These are phyloP conservation scores for Ophion costatus DNA, from an alignment of 2,888 invertebrate genomes.

Conservation along the genomic window DNA sequence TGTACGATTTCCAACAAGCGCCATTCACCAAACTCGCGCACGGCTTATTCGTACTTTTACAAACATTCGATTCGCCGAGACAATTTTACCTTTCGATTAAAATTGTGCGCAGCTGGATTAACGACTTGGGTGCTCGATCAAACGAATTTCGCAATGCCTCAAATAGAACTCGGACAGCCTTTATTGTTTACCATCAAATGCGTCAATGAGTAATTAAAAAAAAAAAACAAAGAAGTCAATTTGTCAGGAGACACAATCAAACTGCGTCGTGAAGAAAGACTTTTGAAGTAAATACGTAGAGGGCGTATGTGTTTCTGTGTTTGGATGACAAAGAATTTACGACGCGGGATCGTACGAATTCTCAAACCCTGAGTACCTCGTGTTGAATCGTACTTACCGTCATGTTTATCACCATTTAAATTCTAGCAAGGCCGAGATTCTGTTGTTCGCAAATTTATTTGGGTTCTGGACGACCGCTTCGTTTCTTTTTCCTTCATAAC, in stretches of 20 bases:
- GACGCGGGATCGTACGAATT: constrained; percentile 45
- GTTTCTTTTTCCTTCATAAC: not conserved
- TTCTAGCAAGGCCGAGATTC: constrained; percentile 34
- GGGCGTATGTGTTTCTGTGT: not conserved
- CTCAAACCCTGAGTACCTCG: constrained; percentile 15
- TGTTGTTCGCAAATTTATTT: constrained; percentile 34
- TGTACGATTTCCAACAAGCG: not conserved
- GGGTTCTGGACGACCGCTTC: constrained; percentile 17
- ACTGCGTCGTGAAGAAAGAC: constrained; percentile 3
- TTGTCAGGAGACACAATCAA: not conserved
- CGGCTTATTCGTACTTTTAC: constrained; percentile 2
- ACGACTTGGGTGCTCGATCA: no score
- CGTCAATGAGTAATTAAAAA: not conserved
- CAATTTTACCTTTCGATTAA: no score
- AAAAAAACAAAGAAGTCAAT: constrained; percentile 5
- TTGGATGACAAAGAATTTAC: constrained; percentile 5
- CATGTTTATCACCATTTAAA: constrained; percentile 38
- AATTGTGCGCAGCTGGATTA: no score
- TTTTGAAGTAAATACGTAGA: not conserved
- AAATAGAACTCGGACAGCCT: no score
- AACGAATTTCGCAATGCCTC: not conserved
- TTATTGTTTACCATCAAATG: not conserved
- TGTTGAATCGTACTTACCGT: not conserved
- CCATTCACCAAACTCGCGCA: not conserved
- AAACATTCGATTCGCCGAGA: no score